Evolutionary conservation across 2,797 vertebrate species (phyloP), one percentile per base, ranked within the genome.

Genomic region (Hoplostethus mediterraneus): DNA sequence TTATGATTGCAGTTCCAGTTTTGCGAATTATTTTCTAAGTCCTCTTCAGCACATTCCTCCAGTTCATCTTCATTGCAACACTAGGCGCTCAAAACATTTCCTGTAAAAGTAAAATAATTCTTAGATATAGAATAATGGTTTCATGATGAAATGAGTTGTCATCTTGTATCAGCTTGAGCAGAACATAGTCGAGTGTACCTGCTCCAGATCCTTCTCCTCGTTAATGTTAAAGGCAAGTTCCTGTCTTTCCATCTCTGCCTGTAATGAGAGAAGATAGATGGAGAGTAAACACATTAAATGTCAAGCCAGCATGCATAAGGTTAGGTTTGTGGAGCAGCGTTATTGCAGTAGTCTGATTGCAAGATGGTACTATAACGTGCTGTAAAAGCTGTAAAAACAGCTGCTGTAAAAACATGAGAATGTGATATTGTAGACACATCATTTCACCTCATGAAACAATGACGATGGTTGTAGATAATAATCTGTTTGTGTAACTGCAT

Each of bases 171-270:
- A 71, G 45, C 31, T 54, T 62, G 16, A 25, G 12, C 5, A 71
- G 12, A n/a, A 12, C 6, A 78, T 28, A 65, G 2, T 1, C 9
- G 14, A 8, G 7, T 30, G 40, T 87, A 93, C 92, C 87, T 92
- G 91, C 54, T 94, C 92, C 77, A 94, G 80, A 73, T 93, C 90
- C 48, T 48, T 69, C 33, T 90, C 80, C 63, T 86, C 84, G 28
- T 91, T 71, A 44, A 88, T 65, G 67, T 75, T 73, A 70, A 85
- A 87, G 63, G 59, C 48, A 51, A 90, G 52, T 33, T 87, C 84
- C 17, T 81, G 70, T 66, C 52, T 82, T 51, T 67, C 73, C 52
- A 25, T 57, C 71, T 87, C 77, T 40, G 48, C 79, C 92, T 94
- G 87, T 10, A 71, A 70, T 5, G 51, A 63, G 28, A 28, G 28